Conservation (phyloP, 2,113 vertebrate genomes). For the Eidolon helvum region DNA sequence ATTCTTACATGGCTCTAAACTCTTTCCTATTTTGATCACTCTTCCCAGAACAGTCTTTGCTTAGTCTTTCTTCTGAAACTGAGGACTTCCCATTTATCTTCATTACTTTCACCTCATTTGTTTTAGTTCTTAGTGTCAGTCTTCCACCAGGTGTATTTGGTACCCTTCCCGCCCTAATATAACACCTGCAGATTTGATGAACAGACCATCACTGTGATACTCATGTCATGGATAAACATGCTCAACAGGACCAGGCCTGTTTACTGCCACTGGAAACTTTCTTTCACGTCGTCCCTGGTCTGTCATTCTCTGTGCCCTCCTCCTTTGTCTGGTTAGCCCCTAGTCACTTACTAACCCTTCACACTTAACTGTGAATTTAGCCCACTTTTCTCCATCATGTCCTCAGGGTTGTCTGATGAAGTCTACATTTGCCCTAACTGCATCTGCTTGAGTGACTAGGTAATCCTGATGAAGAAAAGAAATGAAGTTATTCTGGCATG, state of each 20-base stretch:
- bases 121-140: background rate
- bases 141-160: background rate
- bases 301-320: background rate
- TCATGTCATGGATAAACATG: background rate
- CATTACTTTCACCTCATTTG: constrained; percentile 26
- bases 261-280: constrained; percentile 23
- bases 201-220: background rate
- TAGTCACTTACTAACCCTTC: background rate
- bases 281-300: background rate
- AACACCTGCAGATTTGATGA: background rate
- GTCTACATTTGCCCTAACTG: background rate
- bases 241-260: background rate
- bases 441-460: background rate
- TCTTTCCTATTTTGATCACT: background rate
- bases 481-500: background rate
- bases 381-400: background rate
- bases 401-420: constrained; percentile 5
- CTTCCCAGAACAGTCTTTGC: constrained; percentile 26
- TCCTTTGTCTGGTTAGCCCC: background rate
- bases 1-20: constrained; percentile 19
- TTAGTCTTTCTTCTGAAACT: constrained; percentile 37
- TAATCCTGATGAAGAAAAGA: background rate
- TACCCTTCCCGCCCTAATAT: background rate
- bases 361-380: background rate
- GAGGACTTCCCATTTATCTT: background rate